Conservation (phyloP, 2,113 vertebrate genomes). For the Stegostoma tigrinum region DNA sequence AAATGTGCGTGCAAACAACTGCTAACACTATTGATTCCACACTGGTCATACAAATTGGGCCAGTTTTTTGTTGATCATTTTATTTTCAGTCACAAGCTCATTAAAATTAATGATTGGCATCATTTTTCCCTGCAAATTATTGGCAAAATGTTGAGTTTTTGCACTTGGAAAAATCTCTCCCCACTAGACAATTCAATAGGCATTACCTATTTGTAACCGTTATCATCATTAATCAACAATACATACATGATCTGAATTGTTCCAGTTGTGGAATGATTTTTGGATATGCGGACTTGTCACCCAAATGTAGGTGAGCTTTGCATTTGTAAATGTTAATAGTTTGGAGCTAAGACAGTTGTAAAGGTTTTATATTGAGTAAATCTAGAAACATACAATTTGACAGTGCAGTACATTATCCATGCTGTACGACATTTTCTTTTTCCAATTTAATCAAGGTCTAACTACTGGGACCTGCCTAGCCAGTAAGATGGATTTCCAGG, state of each 20-base stretch:
- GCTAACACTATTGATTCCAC: too few relatives aligned
- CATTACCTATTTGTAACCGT: background rate
- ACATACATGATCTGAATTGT: background rate
- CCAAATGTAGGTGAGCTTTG: background rate
- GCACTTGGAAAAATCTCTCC: too few relatives aligned
- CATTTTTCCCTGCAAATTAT: too few relatives aligned
- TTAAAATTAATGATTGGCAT: too few relatives aligned
- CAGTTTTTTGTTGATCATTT: background rate
- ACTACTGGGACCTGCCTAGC: background rate
- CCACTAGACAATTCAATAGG: too few relatives aligned
- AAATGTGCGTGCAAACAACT: too few relatives aligned
- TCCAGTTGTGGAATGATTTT: background rate
- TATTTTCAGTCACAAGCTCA: too few relatives aligned
- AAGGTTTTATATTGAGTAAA: background rate
- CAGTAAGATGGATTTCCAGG: background rate
- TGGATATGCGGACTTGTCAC: background rate
- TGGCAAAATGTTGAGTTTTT: too few relatives aligned
- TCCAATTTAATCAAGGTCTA: background rate
- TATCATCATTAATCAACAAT: background rate
- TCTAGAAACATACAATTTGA: background rate
- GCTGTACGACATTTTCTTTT: background rate
- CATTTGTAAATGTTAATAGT: background rate
- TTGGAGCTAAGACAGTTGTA: background rate
- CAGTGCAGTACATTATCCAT: background rate
- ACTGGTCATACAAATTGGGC: background rate